phyloP scores from a whole-genome alignment of 2,888 invertebrate genomes.

The Drosophila pseudotalamancana region DNA sequence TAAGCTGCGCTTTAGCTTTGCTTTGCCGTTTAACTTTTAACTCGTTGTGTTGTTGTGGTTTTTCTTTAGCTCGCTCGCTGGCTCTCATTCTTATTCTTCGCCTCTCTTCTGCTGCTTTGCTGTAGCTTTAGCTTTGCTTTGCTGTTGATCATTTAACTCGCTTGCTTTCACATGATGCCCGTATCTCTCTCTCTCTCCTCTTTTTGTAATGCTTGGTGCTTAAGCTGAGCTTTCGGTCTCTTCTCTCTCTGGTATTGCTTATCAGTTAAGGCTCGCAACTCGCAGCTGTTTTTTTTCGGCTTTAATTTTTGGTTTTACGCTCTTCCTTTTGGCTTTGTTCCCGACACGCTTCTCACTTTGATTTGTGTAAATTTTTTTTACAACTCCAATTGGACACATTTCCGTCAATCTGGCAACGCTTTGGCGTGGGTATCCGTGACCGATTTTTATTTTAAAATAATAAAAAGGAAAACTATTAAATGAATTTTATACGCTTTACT shows the following conservation, averaged over 20 bases:
- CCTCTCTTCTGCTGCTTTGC: neutral
- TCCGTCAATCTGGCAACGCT: constrained; percentile 14
- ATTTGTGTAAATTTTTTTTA: constrained; percentile 35
- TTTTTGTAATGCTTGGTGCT: too few relatives aligned
- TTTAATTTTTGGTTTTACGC: neutral
- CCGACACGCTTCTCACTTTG: constrained; percentile 44
- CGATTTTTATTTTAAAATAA: constrained; percentile 16
- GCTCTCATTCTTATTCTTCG: neutral
- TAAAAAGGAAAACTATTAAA: constrained; percentile 24
- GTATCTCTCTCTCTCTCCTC: too few relatives aligned
- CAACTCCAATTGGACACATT: constrained; percentile 17
- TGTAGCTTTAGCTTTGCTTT: too few relatives aligned
- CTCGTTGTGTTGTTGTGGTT: too few relatives aligned
- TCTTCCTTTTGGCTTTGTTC: neutral
- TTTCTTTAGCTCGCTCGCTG: neutral
- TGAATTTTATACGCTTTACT: constrained; percentile 8
- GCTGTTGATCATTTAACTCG: too few relatives aligned
- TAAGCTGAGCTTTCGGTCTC: too few relatives aligned
- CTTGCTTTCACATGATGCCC: too few relatives aligned
- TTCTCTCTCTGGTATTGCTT: neutral
- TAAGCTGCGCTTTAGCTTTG: too few relatives aligned
- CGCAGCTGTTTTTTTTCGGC: constrained; percentile 5
- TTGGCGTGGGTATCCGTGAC: constrained; percentile 33
- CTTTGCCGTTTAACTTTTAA: too few relatives aligned
- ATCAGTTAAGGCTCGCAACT: constrained; percentile 15